A percentile compares a stretch with the other conserved stretches of the same genome.
Conservation (phyloP, 2,797 vertebrate genomes). For the Malacoraja senta region DNA sequence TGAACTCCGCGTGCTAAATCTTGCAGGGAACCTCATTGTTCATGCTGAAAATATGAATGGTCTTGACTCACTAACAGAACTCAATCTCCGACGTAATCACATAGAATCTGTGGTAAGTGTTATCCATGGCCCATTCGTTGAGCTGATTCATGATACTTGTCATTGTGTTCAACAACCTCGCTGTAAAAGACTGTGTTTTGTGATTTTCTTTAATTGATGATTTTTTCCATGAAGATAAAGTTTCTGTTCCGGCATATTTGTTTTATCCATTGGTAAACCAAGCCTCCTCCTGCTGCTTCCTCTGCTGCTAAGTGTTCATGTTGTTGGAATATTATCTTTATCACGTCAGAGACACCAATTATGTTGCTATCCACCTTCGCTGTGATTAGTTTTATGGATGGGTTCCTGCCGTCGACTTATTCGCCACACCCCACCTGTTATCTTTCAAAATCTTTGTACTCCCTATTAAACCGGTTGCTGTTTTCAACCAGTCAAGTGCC, state of each 20-base stretch:
- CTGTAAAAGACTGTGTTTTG: background rate
- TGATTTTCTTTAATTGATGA: background rate
- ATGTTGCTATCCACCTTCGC: background rate
- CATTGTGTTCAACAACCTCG: background rate
- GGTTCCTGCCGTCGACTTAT: background rate
- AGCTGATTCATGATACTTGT: background rate
- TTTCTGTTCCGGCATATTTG: background rate
- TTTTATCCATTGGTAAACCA: background rate
- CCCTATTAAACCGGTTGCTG: no score
- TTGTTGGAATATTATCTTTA: background rate
- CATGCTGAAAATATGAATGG: slow-evolving; percentile 77
- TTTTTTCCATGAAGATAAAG: background rate
- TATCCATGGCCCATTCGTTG: no score
- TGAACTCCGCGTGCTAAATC: slow-evolving; percentile 79
- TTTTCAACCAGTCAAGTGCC: no score
- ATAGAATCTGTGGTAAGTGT: slow-evolving; percentile 77
- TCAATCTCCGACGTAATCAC: slow-evolving; percentile 78
- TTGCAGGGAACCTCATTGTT: slow-evolving; percentile 78
- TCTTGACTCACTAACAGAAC: slow-evolving; percentile 74
- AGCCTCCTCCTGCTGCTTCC: background rate
- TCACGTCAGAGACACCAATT: background rate
- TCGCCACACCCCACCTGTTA: background rate
- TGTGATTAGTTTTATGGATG: background rate
- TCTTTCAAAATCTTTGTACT: background rate
- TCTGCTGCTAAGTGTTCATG: background rate